Base-by-base conservation (phyloP, 1,140 invertebrate species). In the Lasioglossum baleicum region DNA sequence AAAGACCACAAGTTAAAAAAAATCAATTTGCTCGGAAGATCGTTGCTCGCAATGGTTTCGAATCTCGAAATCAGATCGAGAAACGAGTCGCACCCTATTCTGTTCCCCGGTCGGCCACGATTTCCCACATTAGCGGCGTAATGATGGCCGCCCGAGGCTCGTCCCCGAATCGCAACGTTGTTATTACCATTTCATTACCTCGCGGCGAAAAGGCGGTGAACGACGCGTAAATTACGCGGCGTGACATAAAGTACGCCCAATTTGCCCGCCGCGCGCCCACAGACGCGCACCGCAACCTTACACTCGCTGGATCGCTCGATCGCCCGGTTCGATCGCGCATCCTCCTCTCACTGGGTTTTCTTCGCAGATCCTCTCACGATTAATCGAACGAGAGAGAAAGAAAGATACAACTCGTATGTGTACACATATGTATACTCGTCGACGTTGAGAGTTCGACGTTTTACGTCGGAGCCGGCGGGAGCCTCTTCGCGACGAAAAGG, bases 151-250 rank as follows among this genome's bases (percentile, higher is more conserved):
- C 81, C 79, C 73, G 60, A 53, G 42, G 64, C 61, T 78, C 73
- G 83, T 81, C 79, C 83, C 83, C 84, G 79, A 85, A 86, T 85
- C 83, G 74, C 74, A 84, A 85, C 84, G 71, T 85, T 78, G 79
- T 85, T 84, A 85, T 85, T 85, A 84, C 84, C 83, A 85, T 85
- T 85, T 85, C 79, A 85, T 84, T 84, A 85, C 83, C 77, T 84
- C 72, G 63, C 77, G 78, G 82, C 82, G 78, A 78, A 80, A 74
- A 75, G 69, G 84, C 80, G 79, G 83, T 69, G 79, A 75, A 67
- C 84, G 84, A 81, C 66, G 79, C 84, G 83, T 82, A 85, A 85
- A 85, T 85, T 85, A 85, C 70, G 61, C 74, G 58, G 80, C 77
- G 82, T 84, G 84, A 85, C 84, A 85, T 85, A 85, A 85, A 84